Evolutionary conservation across 2,797 vertebrate species (phyloP), one percentile per base, ranked within the genome.

Genomic region (Cottoperca gobio): DNA sequence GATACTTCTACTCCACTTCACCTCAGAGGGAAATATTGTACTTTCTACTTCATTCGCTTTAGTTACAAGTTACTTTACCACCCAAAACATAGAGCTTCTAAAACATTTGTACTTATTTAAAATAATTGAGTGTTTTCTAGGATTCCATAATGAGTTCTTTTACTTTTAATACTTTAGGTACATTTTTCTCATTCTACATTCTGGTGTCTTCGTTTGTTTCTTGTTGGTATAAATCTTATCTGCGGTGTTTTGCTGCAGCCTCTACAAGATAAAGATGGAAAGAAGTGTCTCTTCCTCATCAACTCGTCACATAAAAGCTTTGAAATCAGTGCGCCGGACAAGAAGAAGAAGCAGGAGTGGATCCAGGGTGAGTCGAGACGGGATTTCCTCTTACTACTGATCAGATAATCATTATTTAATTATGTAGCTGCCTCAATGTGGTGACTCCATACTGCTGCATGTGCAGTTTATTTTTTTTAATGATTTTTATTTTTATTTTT

Each of bases 301-400:
- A 99, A 96, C 82, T 97, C 97, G 52, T 92, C 95, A 5, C 95
- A 96, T 21, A 99, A 99, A 90, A 96, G 94, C 80, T 99, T 97
- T 91, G 98, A 99, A 91, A 98, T 99, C 90, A 99, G 96, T 52
- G 97, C 95, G 3, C 98, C 97, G 0, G 98, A 99, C 92, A 99
- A 98, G 90, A 99, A 99, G 94, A 99, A 97, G 93, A 99, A 96
- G 74, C 98, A 98, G 87, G 98, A 99, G 79, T 99, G 98, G 98
- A 97, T 99, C 86, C 98, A 99, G 92, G 97, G 98, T 99, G 88
- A 93, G 89, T 50, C 0, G 5, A 9, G 7, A 16, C 0, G 0
- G n/a, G n/a, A n/a, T n/a, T n/a, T 73, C 11, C 16, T 53, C 6
- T 33, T 7, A 14, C n/a, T n/a, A 24, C 37, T 59, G 26, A 54